These are phyloP conservation scores for Philonicus albiceps DNA, from an alignment of 2,888 invertebrate species.

Conservation along the genomic window DNA sequence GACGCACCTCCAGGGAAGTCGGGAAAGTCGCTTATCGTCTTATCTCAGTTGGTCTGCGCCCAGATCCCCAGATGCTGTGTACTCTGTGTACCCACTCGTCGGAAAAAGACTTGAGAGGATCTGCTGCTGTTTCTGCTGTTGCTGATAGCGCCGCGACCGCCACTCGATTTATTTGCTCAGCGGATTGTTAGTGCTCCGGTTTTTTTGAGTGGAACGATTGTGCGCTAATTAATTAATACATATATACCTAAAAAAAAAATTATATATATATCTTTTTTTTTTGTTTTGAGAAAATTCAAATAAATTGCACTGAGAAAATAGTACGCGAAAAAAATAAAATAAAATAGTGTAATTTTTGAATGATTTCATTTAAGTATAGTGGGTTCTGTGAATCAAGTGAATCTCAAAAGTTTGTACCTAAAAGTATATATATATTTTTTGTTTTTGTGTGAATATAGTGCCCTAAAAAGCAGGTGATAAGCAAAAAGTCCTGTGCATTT, in stretches of 20 bases:
- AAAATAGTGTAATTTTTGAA: neutral
- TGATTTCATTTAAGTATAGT: neutral
- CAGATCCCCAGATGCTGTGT: neutral
- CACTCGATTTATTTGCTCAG: neutral
- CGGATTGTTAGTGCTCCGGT: neutral
- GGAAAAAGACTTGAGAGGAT: neutral
- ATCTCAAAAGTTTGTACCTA: neutral
- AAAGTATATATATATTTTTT: neutral
- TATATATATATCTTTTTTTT: neutral
- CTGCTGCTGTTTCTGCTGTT: neutral
- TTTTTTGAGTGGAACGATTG: neutral
- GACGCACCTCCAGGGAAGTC: constrained; percentile 5
- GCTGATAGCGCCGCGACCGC: neutral
- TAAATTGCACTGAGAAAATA: neutral
- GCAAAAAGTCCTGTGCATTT: neutral
- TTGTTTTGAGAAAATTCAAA: neutral
- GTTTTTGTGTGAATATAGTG: neutral
- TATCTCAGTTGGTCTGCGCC: neutral
- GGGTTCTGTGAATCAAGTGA: neutral
- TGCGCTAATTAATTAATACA: too few relatives aligned
- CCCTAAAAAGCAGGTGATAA: neutral
- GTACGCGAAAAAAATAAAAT: neutral
- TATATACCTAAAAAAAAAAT: too few relatives aligned
- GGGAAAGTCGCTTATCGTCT: neutral
- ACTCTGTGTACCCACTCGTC: neutral